These are phyloP conservation scores for Sylvia borin DNA, from an alignment of 2,797 vertebrate species.

Conservation along the genomic window DNA sequence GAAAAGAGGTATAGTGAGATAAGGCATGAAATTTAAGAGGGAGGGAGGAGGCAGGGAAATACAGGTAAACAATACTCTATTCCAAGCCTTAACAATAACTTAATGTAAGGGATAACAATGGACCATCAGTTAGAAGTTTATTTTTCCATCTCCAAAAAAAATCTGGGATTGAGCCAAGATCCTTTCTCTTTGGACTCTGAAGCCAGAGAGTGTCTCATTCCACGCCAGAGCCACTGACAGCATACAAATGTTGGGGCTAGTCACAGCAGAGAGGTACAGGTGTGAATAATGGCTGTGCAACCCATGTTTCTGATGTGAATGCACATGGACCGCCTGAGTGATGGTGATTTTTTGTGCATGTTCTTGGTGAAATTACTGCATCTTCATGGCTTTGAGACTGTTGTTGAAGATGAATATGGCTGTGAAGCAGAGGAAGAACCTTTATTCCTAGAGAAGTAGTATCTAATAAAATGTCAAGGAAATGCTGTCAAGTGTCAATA, in stretches of 20 bases:
- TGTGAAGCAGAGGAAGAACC: neutral
- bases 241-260: neutral
- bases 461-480: constrained; percentile 80
- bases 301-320: neutral
- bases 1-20: neutral
- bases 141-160: neutral
- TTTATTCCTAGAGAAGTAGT: constrained; percentile 83
- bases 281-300: neutral
- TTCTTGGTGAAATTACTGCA: neutral
- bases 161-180: neutral
- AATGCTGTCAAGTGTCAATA: neutral
- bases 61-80: neutral
- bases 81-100: neutral
- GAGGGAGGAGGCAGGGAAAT: neutral
- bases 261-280: neutral
- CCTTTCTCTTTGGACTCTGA: neutral
- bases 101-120: neutral
- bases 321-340: neutral
- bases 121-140: neutral
- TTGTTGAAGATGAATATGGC: neutral
- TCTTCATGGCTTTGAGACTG: constrained; percentile 23
- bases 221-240: neutral
- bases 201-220: neutral
- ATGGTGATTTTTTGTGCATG: neutral
- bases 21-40: neutral